phyloP scores from a whole-genome alignment of 2,797 vertebrate genomes.

The Okamejei kenojei region DNA sequence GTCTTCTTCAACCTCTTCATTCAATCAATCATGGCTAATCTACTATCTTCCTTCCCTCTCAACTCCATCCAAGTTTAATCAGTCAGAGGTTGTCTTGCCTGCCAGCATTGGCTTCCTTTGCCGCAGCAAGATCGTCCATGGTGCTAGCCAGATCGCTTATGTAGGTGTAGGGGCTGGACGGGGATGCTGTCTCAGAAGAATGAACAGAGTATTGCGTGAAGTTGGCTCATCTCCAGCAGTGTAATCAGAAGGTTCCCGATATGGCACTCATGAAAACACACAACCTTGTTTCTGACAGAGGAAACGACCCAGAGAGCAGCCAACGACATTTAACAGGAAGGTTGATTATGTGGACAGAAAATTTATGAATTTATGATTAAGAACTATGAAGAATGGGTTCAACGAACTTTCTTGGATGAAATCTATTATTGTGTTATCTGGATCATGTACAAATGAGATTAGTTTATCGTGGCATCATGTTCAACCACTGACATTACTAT shows the following conservation, averaged over 20 bases:
- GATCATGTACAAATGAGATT: too few species aligned
- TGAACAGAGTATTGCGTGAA: neutral
- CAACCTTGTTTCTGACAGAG: too few species aligned
- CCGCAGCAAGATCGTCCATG: neutral
- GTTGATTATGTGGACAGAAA: neutral
- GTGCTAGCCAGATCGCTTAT: neutral
- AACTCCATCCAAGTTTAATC: neutral
- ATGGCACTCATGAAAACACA: too few species aligned
- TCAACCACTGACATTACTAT: too few species aligned
- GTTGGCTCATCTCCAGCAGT: neutral
- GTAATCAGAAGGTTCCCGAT: neutral
- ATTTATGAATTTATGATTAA: too few species aligned
- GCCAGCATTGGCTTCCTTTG: neutral
- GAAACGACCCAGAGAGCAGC: neutral
- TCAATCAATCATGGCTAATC: too few species aligned
- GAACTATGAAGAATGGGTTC: too few species aligned
- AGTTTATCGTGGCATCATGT: too few species aligned
- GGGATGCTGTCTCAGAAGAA: neutral
- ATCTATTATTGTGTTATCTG: too few species aligned
- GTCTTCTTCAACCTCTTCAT: too few species aligned
- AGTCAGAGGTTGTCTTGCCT: neutral
- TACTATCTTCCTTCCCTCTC: too few species aligned
- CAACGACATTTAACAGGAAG: neutral
- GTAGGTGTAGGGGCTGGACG: too few species aligned
- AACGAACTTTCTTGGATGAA: neutral